A percentile compares a stretch with the other conserved stretches of the same genome.
These are phyloP conservation scores for Drosophila teissieri DNA, from an alignment of 1,140 invertebrate species.

Conservation along the genomic window DNA sequence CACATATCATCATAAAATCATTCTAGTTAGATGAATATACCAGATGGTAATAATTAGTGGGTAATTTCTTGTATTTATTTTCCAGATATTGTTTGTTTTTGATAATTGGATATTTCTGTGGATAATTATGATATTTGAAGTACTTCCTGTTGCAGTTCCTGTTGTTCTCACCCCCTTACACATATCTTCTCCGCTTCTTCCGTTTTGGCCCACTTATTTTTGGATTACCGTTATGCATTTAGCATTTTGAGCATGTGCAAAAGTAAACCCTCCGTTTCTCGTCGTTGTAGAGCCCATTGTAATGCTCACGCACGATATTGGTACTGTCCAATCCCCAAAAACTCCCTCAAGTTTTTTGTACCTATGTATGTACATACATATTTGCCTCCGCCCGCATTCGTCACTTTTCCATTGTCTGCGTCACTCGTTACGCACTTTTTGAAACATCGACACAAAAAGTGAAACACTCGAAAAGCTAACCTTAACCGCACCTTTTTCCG, in stretches of 20 bases:
- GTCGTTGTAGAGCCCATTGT: conserved; percentile 41
- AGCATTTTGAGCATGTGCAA: conserved; percentile 45
- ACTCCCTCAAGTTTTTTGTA: background rate
- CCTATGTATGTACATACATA: background rate
- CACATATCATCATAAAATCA: too few relatives aligned
- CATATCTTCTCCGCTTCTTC: background rate
- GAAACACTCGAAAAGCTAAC: conserved; percentile 41
- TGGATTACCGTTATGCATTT: conserved; percentile 31
- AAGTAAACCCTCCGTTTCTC: conserved; percentile 36
- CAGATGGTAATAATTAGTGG: background rate
- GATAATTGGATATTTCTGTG: background rate
- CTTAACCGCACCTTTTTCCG: conserved; percentile 75
- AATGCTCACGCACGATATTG: conserved; percentile 57
- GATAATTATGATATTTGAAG: conserved; percentile 1
- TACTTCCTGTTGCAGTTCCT: conserved; percentile 17
- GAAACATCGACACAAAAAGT: conserved; percentile 7
- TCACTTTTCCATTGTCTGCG: conserved; percentile 3
- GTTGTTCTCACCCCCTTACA: background rate
- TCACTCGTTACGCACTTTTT: conserved; percentile 36
- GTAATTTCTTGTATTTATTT: too few relatives aligned
- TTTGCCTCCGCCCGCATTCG: conserved; percentile 51
- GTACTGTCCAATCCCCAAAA: conserved; percentile 9
- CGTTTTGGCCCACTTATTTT: conserved; percentile 4
- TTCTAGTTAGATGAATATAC: too few relatives aligned
- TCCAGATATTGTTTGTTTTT: background rate